phyloP scores from a whole-genome alignment of 92 coral and sea anemone genomes.

The Ricordea florida region DNA sequence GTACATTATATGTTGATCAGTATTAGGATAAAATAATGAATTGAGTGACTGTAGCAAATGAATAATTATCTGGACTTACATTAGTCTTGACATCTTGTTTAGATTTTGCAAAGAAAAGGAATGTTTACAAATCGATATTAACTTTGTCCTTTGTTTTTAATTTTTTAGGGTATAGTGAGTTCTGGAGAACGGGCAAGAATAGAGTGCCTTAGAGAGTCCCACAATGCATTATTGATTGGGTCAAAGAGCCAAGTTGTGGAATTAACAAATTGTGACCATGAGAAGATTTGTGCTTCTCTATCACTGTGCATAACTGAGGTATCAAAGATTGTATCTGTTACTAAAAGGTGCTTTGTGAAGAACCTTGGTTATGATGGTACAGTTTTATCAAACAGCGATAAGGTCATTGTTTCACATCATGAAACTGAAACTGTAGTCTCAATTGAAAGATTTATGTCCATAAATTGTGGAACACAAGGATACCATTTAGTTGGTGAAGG shows the following conservation, averaged over 20 bases:
- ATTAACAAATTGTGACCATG: not conserved
- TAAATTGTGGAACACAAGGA: conserved; percentile 28
- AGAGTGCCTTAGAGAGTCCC: too few relatives aligned
- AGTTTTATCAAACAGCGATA: conserved; percentile 18
- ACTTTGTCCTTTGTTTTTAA: too few relatives aligned
- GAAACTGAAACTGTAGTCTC: conserved; percentile 22
- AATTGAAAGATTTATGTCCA: conserved; percentile 27
- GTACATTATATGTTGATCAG: too few relatives aligned
- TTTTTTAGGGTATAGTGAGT: too few relatives aligned
- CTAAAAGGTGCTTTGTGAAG: conserved; percentile 33
- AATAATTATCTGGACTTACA: too few relatives aligned
- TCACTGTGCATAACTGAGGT: conserved; percentile 1
- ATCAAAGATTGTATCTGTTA: conserved; percentile 13
- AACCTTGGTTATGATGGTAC: conserved; percentile 43
- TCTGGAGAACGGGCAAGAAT: too few relatives aligned
- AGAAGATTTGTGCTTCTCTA: conserved; percentile 12
- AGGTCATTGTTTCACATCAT: conserved; percentile 2
- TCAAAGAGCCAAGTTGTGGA: conserved; percentile 7
- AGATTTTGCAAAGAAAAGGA: too few relatives aligned
- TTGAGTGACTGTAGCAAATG: too few relatives aligned
- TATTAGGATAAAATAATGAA: too few relatives aligned
- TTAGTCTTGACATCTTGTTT: too few relatives aligned
- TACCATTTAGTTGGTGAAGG: conserved; percentile 25
- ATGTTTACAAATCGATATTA: too few relatives aligned
- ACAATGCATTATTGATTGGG: conserved; percentile 43